phyloP scores from a whole-genome alignment of 2,888 invertebrate genomes.

The Philopedon plagiatum region DNA sequence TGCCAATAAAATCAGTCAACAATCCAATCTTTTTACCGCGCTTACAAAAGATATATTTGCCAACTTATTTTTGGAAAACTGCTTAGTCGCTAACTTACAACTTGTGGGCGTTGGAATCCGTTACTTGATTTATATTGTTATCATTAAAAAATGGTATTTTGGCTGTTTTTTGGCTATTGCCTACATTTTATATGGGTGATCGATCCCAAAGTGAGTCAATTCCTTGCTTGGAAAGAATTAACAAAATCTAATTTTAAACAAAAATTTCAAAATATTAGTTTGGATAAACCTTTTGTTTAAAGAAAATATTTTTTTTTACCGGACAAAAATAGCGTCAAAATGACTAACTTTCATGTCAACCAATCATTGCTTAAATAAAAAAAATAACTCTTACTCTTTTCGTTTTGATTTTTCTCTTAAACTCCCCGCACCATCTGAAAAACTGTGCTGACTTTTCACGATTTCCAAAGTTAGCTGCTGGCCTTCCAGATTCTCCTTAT shows the following conservation, averaged over 20 bases:
- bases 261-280: too few species aligned
- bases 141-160: too few species aligned
- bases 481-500: conserved; percentile 17
- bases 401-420: conserved; percentile 31
- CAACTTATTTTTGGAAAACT: conserved; percentile 11
- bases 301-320: too few species aligned
- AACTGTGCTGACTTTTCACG: conserved; percentile 44
- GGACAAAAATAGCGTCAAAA: too few species aligned
- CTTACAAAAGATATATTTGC: neutral
- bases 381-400: conserved; percentile 54
- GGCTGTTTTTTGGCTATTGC: too few species aligned
- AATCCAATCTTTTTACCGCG: neutral
- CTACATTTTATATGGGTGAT: too few species aligned
- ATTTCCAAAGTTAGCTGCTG: conserved; percentile 50
- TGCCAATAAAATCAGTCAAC: conserved; percentile 15
- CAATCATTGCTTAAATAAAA: neutral
- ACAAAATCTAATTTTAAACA: too few species aligned
- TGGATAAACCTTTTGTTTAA: too few species aligned
- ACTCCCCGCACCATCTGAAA: conserved; percentile 18
- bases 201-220: too few species aligned
- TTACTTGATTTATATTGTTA: neutral
- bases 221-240: too few species aligned
- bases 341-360: too few species aligned
- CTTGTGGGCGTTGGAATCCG: neutral
- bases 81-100: neutral